Percentiles rank a stretch among this genome's conserved stretches.
Evolutionary conservation across 2,113 vertebrate genomes (phyloP).

Genomic region (Corythornis cristatus): DNA sequence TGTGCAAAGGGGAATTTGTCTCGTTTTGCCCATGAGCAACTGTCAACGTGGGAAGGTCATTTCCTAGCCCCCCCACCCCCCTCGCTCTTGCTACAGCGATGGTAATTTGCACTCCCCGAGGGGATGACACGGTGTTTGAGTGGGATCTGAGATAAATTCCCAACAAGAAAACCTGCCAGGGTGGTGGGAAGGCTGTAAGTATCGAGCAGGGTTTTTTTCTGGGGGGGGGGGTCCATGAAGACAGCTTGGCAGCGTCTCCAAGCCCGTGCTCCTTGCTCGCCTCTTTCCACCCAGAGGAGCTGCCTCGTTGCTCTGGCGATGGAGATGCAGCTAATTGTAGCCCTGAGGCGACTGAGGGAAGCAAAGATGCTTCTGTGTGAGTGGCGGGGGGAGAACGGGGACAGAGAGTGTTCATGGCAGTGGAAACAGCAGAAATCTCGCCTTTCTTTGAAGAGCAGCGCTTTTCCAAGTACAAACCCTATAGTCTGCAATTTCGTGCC

Average conservation of each 20-base stretch:
- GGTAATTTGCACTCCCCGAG: neutral
- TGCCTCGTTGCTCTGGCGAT: neutral
- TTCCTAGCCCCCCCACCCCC: neutral
- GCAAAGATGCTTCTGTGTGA: neutral
- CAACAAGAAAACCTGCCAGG: neutral
- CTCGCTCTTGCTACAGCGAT: accelerated
- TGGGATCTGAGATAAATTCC: neutral
- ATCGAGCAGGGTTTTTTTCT: neutral
- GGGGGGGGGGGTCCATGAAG: neutral
- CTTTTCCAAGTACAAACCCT: neutral
- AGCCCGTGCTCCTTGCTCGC: neutral
- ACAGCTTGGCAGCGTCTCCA: neutral
- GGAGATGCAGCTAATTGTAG: neutral
- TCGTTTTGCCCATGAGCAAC: neutral
- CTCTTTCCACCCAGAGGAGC: neutral
- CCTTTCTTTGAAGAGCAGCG: neutral
- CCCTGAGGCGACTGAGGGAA: neutral
- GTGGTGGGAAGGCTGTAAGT: neutral
- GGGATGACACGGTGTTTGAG: neutral
- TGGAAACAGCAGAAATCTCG: neutral
- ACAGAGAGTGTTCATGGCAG: neutral
- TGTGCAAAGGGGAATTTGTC: neutral
- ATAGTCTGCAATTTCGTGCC: neutral
- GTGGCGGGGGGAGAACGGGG: neutral
- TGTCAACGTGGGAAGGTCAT: neutral